A percentile compares a stretch with the other conserved stretches of the same genome.
phyloP scores from a whole-genome alignment of 2,797 vertebrate species.

The Galagoides demidoff region DNA sequence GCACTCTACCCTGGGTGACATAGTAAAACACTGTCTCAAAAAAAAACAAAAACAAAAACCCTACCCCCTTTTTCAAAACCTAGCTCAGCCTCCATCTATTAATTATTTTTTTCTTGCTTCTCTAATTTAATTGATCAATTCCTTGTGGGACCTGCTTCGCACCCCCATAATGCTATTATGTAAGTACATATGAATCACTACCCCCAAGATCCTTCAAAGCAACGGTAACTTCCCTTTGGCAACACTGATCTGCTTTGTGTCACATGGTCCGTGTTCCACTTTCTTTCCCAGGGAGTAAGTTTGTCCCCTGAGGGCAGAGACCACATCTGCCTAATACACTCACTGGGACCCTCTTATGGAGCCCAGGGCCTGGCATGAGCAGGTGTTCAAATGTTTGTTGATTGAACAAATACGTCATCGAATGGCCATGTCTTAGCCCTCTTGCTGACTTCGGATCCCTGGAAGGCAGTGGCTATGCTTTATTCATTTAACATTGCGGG shows the following conservation, averaged over 20 bases:
- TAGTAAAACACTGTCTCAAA: no score
- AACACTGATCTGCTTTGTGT: background rate
- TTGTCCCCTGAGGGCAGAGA: background rate
- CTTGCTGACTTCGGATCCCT: background rate
- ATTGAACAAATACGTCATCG: background rate
- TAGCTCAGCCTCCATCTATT: background rate
- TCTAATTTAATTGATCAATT: background rate
- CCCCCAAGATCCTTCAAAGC: background rate
- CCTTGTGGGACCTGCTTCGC: background rate
- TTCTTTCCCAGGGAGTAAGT: background rate
- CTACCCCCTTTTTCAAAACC: background rate
- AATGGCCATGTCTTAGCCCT: background rate
- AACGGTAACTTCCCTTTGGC: background rate
- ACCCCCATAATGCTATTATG: background rate
- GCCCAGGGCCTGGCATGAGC: background rate
- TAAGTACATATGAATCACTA: background rate
- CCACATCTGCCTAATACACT: background rate
- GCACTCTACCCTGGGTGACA: no score
- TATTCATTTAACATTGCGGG: background rate
- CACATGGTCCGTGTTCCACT: background rate
- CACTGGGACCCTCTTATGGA: background rate
- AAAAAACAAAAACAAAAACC: background rate
- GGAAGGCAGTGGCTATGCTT: background rate
- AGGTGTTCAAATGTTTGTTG: background rate
- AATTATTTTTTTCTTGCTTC: background rate